Evolutionary conservation across 2,888 invertebrate genomes (phyloP).

Genomic region (Phortica okadai): DNA sequence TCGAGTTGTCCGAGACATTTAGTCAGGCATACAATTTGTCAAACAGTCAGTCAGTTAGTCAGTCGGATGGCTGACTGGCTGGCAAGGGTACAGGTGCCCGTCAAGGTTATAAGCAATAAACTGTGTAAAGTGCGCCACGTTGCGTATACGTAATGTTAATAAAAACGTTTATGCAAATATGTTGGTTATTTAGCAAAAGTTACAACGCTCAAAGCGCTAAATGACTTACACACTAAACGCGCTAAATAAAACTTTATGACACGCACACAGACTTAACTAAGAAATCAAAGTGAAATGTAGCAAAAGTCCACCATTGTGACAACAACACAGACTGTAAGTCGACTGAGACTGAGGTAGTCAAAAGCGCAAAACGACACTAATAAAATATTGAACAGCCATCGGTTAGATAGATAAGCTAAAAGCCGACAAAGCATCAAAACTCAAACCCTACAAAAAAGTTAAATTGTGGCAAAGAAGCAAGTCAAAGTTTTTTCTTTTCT

Average conservation of each 20-base stretch:
- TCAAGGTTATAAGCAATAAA: too few relatives aligned
- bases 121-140: too few relatives aligned
- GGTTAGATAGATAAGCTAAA: conserved; percentile 52
- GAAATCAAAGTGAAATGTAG: conserved; percentile 56
- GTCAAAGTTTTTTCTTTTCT: conserved; percentile 54
- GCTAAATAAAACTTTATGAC: conserved; percentile 63
- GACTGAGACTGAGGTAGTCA: conserved; percentile 25
- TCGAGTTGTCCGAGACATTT: neutral
- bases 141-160: too few relatives aligned
- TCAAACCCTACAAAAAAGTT: conserved; percentile 17
- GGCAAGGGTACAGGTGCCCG: too few relatives aligned
- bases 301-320: neutral
- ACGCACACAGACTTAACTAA: conserved; percentile 45
- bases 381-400: conserved; percentile 69
- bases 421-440: conserved; percentile 34
- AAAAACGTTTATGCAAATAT: too few relatives aligned
- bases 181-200: neutral
- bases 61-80: neutral
- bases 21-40: neutral
- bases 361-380: conserved; percentile 63
- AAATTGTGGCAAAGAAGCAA: conserved; percentile 48
- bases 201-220: neutral
- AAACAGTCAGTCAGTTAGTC: conserved; percentile 12
- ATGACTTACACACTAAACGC: conserved; percentile 12
- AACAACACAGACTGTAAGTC: conserved; percentile 10